Evolutionary conservation across 2,113 vertebrate species (phyloP).

Genomic region (Galeopterus variegatus): DNA sequence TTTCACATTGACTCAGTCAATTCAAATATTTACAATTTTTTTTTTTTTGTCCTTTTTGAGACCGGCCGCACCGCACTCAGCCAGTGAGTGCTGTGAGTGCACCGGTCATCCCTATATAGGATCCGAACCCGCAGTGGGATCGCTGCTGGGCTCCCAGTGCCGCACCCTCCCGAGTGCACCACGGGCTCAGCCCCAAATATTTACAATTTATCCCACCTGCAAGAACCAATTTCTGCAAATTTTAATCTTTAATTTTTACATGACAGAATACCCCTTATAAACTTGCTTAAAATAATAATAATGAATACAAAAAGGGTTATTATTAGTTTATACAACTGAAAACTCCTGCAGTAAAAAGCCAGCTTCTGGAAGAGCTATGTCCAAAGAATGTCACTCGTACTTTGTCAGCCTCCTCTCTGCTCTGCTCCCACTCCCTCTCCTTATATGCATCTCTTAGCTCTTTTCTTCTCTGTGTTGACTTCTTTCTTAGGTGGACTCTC

Average conservation of each 20-base stretch:
- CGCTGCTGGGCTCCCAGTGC: too few species aligned
- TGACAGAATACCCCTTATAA: background rate
- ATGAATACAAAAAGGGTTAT: background rate
- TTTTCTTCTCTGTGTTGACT: background rate
- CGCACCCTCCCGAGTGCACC: too few species aligned
- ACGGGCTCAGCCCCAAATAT: too few species aligned
- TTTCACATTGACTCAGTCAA: background rate
- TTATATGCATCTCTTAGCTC: background rate
- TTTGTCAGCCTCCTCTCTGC: background rate
- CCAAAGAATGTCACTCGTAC: background rate
- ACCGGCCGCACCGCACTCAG: too few species aligned
- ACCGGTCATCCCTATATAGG: too few species aligned
- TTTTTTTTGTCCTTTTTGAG: too few species aligned
- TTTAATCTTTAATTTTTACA: background rate
- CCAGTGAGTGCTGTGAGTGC: too few species aligned
- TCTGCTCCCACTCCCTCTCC: too few species aligned
- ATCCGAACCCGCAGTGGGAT: too few species aligned
- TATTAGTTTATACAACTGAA: background rate
- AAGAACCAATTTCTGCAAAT: background rate
- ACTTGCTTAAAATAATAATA: constrained; percentile 23
- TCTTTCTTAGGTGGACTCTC: background rate
- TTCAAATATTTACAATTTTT: too few species aligned
- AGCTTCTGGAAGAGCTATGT: background rate
- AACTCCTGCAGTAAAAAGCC: background rate
- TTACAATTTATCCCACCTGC: background rate